Base-by-base conservation (phyloP, 2,113 vertebrate genomes). In the Willisornis vidua region DNA sequence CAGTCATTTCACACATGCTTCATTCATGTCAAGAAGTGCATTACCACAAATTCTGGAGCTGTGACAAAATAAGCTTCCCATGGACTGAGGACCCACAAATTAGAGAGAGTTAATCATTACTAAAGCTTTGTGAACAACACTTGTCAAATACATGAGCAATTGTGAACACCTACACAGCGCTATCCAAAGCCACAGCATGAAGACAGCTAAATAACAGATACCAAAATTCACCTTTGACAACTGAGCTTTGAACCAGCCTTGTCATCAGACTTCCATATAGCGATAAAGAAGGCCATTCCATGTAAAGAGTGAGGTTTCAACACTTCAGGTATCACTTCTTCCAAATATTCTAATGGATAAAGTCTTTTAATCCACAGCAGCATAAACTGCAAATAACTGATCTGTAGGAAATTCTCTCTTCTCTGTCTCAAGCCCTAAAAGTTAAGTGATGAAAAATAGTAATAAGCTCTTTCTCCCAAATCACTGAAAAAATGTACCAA, bases 61-160 rank as follows among this genome's bases (percentile, higher is more conserved):
- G 45, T 90, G 66, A 93, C 90, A 94, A 92, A 49, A 81, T 68
- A 80, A 93, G 67, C 54, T 72, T 78, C 85, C 57, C 76, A 51
- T 8, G 12, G 61, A 77, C 39, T 57, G 59, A 81, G 45, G 66
- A 81, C 58, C 14, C 88, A 89, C 79, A 82, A 73, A 93, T 67
- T 66, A 52, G 41, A 81, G 59, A 48, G 58, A 62, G 23, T 67
- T 89, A 86, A 81, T 81, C 19, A 46, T 62, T 89, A 85, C 22
- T 37, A 54, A 72, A 89, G 66, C 61, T 63, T 71, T 75, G 59
- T n/a, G 63, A 92, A 51, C 35, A 93, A 49, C 48, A 78, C 28
- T 71, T 78, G 49, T 70, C 65, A 87, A 91, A 81, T 39, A 67
- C n/a, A 70, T 1, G 5, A 87, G 52, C 46, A 83, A 88, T 33